Evolutionary conservation across 2,797 vertebrate species (phyloP).

Genomic region (Pantherophis vulpinus): DNA sequence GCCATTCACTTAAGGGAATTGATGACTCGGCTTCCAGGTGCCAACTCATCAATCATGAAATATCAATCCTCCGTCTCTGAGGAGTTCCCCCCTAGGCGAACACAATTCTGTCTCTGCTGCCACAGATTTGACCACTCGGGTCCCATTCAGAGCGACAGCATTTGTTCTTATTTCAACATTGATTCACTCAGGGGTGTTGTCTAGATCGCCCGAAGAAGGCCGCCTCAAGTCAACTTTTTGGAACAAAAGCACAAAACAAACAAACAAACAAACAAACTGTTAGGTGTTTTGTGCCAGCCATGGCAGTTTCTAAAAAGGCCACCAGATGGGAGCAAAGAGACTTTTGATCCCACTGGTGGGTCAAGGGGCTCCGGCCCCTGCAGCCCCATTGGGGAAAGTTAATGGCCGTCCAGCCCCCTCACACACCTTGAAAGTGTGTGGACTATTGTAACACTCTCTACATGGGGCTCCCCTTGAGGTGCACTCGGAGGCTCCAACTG

Average conservation of each 20-base stretch:
- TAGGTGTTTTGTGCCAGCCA: too few species aligned
- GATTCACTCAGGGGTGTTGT: constrained; percentile 74
- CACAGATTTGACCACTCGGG: constrained; percentile 71
- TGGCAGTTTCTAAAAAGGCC: too few species aligned
- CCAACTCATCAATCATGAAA: constrained; percentile 76
- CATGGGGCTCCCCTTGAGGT: too few species aligned
- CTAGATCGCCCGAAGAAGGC: constrained; percentile 70
- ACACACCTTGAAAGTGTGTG: too few species aligned
- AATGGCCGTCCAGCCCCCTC: too few species aligned
- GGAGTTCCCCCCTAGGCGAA: constrained; percentile 71
- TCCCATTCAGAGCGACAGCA: constrained; percentile 72
- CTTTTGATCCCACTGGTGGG: too few species aligned
- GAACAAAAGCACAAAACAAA: constrained; percentile 17
- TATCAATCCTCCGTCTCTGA: constrained; percentile 74
- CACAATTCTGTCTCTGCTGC: constrained; percentile 74
- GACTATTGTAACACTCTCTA: too few species aligned
- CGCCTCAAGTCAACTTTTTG: constrained; percentile 65
- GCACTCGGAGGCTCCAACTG: too few species aligned
- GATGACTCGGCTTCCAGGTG: constrained; percentile 77
- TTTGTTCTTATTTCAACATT: constrained; percentile 75
- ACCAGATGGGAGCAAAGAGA: too few species aligned
- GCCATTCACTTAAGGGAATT: constrained; percentile 69
- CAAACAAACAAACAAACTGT: background rate
- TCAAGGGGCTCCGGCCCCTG: too few species aligned
- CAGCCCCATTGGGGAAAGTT: too few species aligned